Conservation (phyloP, 1,140 invertebrate species). For the Trinorchestia longiramus region DNA sequence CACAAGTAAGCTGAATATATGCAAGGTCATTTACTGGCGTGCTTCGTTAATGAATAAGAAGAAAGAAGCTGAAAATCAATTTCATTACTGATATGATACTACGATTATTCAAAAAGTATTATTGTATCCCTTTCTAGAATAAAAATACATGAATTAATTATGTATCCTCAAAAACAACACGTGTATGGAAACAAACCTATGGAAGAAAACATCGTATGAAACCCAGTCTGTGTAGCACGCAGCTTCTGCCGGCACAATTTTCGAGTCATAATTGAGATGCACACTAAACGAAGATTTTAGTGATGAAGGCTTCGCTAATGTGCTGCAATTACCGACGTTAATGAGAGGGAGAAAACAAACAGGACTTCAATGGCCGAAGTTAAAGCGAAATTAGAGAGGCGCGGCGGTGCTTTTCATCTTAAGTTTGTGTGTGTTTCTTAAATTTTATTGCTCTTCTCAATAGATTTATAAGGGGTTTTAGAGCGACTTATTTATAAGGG, state of each 20-base stretch:
- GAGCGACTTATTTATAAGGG: constrained; percentile 8
- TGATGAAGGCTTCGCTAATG: constrained; percentile 7
- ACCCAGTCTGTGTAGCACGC: too few relatives aligned
- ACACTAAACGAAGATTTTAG: constrained; percentile 3
- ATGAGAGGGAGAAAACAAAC: constrained; percentile 44
- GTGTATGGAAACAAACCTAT: too few relatives aligned
- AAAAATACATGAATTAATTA: too few relatives aligned
- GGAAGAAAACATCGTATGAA: too few relatives aligned
- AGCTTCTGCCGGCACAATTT: background rate
- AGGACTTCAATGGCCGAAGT: background rate
- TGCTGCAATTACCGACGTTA: constrained; percentile 5
- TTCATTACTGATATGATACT: too few relatives aligned
- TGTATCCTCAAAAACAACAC: too few relatives aligned
- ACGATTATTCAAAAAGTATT: too few relatives aligned
- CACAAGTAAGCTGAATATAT: too few relatives aligned
- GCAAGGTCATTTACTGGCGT: too few relatives aligned
- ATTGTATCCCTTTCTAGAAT: too few relatives aligned
- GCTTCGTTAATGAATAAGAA: too few relatives aligned
- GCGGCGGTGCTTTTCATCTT: constrained; percentile 28
- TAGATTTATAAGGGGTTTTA: constrained; percentile 46
- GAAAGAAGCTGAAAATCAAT: too few relatives aligned
- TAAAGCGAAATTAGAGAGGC: background rate
- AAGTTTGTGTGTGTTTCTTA: constrained; percentile 17
- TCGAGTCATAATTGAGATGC: background rate
- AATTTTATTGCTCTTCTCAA: constrained; percentile 39